Percentiles rank a stretch among this genome's conserved stretches.
Evolutionary conservation across 2,113 vertebrate genomes (phyloP).

Genomic region (Rhynchomys soricoides): DNA sequence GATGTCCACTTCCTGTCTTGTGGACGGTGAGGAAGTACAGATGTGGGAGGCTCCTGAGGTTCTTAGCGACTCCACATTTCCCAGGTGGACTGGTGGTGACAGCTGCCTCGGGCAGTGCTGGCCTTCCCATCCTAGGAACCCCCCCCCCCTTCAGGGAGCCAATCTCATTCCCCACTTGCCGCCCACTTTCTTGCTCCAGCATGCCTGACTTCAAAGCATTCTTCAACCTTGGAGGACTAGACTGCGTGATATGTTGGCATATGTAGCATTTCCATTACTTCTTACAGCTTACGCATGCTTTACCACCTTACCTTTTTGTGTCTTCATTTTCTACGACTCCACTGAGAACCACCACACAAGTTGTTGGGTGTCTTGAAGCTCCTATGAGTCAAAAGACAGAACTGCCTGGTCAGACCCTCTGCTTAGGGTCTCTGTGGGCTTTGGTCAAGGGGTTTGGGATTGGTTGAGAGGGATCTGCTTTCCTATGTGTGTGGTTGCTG

Average conservation of each 20-base stretch:
- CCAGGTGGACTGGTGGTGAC: not conserved
- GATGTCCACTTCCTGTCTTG: accelerated
- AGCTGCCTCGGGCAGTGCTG: accelerated
- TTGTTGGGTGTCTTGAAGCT: accelerated
- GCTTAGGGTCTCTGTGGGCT: not conserved
- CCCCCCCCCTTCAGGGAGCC: not conserved
- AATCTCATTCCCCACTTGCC: not conserved
- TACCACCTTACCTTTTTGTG: not conserved
- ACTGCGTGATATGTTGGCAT: not conserved
- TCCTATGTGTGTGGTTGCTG: not conserved
- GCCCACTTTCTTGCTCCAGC: no score
- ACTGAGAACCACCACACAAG: accelerated
- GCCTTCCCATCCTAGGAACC: not conserved
- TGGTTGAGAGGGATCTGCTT: not conserved
- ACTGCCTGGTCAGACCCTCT: not conserved
- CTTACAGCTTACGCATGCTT: not conserved
- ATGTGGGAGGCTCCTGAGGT: not conserved
- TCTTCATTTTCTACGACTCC: not conserved
- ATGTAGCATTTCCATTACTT: not conserved
- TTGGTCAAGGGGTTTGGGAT: not conserved
- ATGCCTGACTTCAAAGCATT: not conserved
- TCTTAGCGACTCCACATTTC: no score
- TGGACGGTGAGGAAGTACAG: accelerated
- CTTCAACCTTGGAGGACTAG: not conserved
- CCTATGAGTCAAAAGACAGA: not conserved